Percentiles rank a stretch among this genome's conserved stretches.
Conservation (phyloP, 1,140 invertebrate genomes). For the Nasonia giraulti region DNA sequence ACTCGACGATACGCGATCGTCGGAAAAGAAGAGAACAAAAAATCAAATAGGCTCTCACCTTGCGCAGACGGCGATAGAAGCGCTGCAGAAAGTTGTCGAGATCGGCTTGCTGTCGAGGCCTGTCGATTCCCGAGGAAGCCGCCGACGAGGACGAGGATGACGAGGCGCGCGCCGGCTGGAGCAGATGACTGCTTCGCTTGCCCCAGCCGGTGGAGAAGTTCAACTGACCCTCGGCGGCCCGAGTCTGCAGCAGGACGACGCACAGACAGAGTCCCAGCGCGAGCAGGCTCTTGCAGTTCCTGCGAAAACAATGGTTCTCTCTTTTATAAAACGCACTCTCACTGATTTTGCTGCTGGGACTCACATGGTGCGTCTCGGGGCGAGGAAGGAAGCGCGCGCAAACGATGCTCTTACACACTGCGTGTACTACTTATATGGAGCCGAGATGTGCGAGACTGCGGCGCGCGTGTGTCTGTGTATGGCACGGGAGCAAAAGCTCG, state of each 20-base stretch:
- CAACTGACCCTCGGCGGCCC: slow-evolving; percentile 61
- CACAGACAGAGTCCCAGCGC: slow-evolving; percentile 55
- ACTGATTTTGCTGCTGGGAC: neutral
- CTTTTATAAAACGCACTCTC: neutral
- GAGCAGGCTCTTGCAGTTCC: slow-evolving; percentile 27
- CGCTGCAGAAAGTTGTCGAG: neutral
- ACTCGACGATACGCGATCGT: too few relatives aligned
- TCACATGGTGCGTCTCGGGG: neutral
- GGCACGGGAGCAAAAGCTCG: neutral
- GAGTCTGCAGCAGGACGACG: slow-evolving; percentile 33
- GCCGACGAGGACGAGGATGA: too few relatives aligned
- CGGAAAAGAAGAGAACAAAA: too few relatives aligned
- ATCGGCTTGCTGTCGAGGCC: neutral
- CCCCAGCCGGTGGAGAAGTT: slow-evolving; percentile 71
- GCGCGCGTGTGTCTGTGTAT: neutral
- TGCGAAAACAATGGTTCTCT: slow-evolving; percentile 1
- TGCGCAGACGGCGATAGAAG: neutral
- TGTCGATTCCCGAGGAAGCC: neutral
- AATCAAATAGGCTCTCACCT: slow-evolving; percentile 5
- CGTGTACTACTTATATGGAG: too few relatives aligned
- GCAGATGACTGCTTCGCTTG: slow-evolving; percentile 58
- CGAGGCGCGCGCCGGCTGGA: neutral
- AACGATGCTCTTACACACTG: too few relatives aligned
- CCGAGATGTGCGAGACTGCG: neutral
- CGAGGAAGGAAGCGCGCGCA: neutral